These are phyloP conservation scores for Notamacropus eugenii DNA, from an alignment of 2,797 vertebrate genomes.

Conservation along the genomic window DNA sequence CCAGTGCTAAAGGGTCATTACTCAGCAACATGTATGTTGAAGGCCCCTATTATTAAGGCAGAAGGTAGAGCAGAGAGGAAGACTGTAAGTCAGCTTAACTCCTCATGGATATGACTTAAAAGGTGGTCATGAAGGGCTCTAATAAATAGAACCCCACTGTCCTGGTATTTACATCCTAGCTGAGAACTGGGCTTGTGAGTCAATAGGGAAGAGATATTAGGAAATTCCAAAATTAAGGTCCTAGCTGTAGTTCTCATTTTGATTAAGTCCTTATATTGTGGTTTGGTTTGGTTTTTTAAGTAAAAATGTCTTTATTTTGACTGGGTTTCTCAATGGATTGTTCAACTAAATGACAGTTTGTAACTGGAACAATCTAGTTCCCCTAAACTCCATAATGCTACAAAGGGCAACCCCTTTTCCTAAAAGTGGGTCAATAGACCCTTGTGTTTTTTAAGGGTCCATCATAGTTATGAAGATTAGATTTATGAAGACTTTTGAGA, in stretches of 20 bases:
- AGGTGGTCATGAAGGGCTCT: background rate
- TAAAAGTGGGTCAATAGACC: slow-evolving; percentile 73
- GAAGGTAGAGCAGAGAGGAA: background rate
- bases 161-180: background rate
- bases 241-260: background rate
- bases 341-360: slow-evolving; percentile 75
- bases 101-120: background rate
- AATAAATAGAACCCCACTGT: background rate
- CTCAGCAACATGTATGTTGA: background rate
- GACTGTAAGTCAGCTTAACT: background rate
- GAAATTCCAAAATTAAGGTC: background rate
- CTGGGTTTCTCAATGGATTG: slow-evolving; percentile 73
- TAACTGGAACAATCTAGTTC: slow-evolving; percentile 81
- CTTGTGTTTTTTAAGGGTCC: background rate
- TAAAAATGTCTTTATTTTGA: slow-evolving; percentile 79
- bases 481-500: background rate
- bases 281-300: slow-evolving; percentile 61
- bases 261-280: background rate
- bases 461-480: background rate
- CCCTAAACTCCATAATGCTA: slow-evolving; percentile 78
- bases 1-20: background rate
- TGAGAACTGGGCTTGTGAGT: background rate
- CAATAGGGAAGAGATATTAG: background rate
- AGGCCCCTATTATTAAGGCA: background rate
- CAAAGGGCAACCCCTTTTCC: slow-evolving; percentile 75